phyloP scores from a whole-genome alignment of 2,797 vertebrate genomes.

The Falco novaeseelandiae region DNA sequence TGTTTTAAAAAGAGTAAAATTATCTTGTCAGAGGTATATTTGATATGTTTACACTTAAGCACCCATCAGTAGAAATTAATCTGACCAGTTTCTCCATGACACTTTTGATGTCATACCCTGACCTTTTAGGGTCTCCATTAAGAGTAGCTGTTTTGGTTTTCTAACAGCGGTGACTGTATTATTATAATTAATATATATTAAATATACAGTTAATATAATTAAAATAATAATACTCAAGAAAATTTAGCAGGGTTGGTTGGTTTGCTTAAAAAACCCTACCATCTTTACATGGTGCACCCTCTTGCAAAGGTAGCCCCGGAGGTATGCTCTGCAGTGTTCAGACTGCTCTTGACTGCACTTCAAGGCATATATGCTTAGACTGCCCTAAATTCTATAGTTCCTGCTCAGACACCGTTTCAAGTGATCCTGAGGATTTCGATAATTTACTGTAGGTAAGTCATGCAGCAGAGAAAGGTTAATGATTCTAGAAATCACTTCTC shows the following conservation, averaged over 20 bases:
- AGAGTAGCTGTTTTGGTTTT: too few species aligned
- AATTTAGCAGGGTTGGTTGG: background rate
- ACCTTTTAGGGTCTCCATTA: too few species aligned
- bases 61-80: too few species aligned
- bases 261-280: background rate
- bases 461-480: background rate
- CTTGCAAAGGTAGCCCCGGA: background rate
- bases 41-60: too few species aligned
- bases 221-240: too few species aligned
- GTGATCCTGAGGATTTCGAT: rapidly evolving
- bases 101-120: too few species aligned
- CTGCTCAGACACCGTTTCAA: background rate
- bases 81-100: too few species aligned
- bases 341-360: background rate
- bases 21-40: too few species aligned
- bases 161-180: too few species aligned
- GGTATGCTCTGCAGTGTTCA: background rate
- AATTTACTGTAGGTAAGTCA: background rate
- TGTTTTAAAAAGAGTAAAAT: too few species aligned
- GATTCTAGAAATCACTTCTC: background rate
- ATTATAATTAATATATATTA: too few species aligned
- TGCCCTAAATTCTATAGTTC: background rate
- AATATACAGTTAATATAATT: too few species aligned
- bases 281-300: background rate
- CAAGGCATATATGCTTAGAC: background rate